Evolutionary conservation across 2,797 vertebrate genomes (phyloP).

Genomic region (Gallirallus australis): DNA sequence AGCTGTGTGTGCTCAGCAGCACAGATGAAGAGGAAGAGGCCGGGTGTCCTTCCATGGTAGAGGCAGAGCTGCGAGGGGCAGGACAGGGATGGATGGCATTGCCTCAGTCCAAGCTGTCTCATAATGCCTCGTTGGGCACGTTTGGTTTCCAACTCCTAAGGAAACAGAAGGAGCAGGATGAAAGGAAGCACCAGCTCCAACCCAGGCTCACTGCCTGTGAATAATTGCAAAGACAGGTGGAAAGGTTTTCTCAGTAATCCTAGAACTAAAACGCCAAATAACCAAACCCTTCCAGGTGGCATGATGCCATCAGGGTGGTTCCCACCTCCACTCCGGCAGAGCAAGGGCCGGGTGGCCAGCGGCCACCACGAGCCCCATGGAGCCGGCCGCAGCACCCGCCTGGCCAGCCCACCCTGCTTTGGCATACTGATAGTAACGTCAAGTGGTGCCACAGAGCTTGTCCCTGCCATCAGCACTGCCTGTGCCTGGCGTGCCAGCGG

Average conservation of each 20-base stretch:
- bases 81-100: not conserved
- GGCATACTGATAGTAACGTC: rapidly evolving
- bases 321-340: not conserved
- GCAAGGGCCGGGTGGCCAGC: rapidly evolving
- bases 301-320: rapidly evolving
- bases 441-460: rapidly evolving
- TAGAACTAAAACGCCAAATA: not conserved
- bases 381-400: not conserved
- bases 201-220: not conserved
- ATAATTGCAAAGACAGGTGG: not conserved
- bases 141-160: not conserved
- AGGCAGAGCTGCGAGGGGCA: not conserved
- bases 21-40: not conserved
- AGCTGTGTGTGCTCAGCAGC: not conserved
- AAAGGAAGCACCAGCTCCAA: not conserved
- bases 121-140: rapidly evolving
- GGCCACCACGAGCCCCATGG: not conserved
- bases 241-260: not conserved
- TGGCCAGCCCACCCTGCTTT: not conserved
- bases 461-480: not conserved
- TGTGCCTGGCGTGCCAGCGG: not conserved
- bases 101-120: not conserved
- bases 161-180: not conserved
- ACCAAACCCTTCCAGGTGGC: not conserved
- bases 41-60: not conserved